Conservation (phyloP, 2,888 invertebrate species). For the Mimumesa dahlbomi region DNA sequence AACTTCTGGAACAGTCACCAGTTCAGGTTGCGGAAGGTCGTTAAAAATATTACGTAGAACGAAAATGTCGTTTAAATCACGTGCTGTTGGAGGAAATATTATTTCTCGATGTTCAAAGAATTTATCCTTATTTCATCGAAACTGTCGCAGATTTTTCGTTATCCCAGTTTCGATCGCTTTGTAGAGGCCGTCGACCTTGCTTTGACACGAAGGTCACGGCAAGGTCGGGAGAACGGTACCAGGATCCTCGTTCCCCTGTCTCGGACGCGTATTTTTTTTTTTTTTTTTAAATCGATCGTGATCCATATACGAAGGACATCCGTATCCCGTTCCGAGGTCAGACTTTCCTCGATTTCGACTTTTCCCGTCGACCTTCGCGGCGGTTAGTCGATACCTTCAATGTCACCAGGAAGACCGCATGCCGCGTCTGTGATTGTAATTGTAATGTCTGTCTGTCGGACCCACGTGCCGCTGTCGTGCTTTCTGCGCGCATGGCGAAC, state of each 20-base stretch:
- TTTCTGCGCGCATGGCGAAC: too few species aligned
- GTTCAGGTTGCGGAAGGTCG: too few species aligned
- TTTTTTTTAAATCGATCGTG: constrained; percentile 12
- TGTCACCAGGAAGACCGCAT: constrained; percentile 48
- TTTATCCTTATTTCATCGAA: too few species aligned
- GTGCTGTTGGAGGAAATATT: too few species aligned
- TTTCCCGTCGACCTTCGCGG: constrained; percentile 55
- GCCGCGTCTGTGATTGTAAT: background rate
- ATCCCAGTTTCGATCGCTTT: background rate
- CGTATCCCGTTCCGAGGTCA: constrained; percentile 35
- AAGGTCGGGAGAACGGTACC: constrained; percentile 39
- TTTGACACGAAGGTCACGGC: constrained; percentile 30
- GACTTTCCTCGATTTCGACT: constrained; percentile 48
- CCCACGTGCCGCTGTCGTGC: background rate
- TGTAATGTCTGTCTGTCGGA: too few species aligned
- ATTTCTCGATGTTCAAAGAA: too few species aligned
- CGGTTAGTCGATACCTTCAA: constrained; percentile 41
- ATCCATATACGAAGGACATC: constrained; percentile 21
- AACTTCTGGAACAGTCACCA: too few species aligned
- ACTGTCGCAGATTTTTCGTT: constrained; percentile 2
- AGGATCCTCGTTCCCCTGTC: constrained; percentile 28
- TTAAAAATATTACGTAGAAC: too few species aligned
- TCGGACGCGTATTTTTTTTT: too few species aligned
- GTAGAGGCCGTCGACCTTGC: constrained; percentile 38
- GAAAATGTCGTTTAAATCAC: too few species aligned